A percentile compares a stretch with the other conserved stretches of the same genome.
Evolutionary conservation across 2,888 invertebrate species (phyloP).

Genomic region (Yponomeuta cagnagella): DNA sequence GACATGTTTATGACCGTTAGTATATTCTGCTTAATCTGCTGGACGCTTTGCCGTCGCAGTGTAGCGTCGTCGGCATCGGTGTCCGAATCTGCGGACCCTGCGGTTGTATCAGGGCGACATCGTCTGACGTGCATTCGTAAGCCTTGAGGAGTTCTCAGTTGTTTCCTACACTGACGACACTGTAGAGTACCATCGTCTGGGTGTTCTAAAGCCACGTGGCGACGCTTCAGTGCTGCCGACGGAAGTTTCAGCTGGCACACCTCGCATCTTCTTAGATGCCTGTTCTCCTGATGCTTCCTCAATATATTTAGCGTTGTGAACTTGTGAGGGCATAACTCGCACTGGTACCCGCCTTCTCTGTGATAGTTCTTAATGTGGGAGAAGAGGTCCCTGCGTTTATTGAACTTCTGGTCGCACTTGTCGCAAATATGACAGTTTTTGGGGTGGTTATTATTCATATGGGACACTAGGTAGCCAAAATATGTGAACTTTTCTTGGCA

Average conservation of each 20-base stretch:
- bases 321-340: constrained; percentile 52
- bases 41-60: constrained; percentile 52
- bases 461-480: constrained; percentile 62
- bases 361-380: constrained; percentile 67
- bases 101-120: constrained; percentile 48
- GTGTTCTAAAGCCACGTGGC: constrained; percentile 59
- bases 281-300: constrained; percentile 55
- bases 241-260: constrained; percentile 58
- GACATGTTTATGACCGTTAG: constrained; percentile 65
- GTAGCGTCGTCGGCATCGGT: constrained; percentile 41
- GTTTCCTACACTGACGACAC: constrained; percentile 56
- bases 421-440: constrained; percentile 64
- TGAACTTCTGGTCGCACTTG: constrained; percentile 61
- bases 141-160: constrained; percentile 63
- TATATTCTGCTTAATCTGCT: constrained; percentile 61
- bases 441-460: constrained; percentile 58
- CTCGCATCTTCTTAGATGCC: constrained; percentile 55
- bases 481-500: constrained; percentile 59
- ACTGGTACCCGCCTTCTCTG: constrained; percentile 60
- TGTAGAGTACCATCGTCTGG: constrained; percentile 60
- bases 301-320: constrained; percentile 59
- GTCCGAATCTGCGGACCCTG: constrained; percentile 43
- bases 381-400: constrained; percentile 59
- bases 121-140: constrained; percentile 59
- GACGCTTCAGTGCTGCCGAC: constrained; percentile 56